Evolutionary conservation across 2,797 vertebrate genomes (phyloP), one percentile per base, ranked within the genome.

Genomic region (Echiichthys vipera): DNA sequence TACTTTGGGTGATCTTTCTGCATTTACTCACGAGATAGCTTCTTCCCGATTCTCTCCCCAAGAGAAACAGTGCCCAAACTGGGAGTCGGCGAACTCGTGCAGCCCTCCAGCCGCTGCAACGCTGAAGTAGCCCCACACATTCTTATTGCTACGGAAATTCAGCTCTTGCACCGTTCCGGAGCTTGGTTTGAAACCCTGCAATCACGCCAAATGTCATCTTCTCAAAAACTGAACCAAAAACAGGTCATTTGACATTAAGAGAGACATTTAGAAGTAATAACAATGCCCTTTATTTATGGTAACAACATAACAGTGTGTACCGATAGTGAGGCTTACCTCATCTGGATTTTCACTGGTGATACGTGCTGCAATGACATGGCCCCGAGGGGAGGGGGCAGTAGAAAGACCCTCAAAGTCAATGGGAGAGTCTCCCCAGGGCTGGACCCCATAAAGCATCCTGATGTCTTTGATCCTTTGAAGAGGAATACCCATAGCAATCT

Each of bases 271-370:
- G 2, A 47, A 24, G 7, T 20, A 22, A 47, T 2, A 75, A 62
- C 13, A 59, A 24, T 9, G 1, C 8, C 13, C 30, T 36, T 55
- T 37, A 49, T 54, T 67, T 50, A 36, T 8, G 4, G 1, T 25
- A 36, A 62, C 13, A 6, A 6, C 29, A n/a, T 25, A n/a, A 24
- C 0, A 17, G 14, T 1, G 6, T 2, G 22, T 46, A 46, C 20
- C 0, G 10, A 30, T 4, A 65, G 17, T 4, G n/a, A 45, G 9
- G 3, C n/a, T 14, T 91, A 98, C 98, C 96, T 99, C 98, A 66
- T 99, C 98, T 0, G 98, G 98, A 84, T 99, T 99, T 92, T 99
- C 98, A 57, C 98, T 99, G 88, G 98, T 99, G 88, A 99, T 99
- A n/a, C 98, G 96, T 39, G 98, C 98, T 55, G 98, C 98, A 0